phyloP scores from a whole-genome alignment of 1,140 invertebrate species.

The Yoshiicerus persimilis region DNA sequence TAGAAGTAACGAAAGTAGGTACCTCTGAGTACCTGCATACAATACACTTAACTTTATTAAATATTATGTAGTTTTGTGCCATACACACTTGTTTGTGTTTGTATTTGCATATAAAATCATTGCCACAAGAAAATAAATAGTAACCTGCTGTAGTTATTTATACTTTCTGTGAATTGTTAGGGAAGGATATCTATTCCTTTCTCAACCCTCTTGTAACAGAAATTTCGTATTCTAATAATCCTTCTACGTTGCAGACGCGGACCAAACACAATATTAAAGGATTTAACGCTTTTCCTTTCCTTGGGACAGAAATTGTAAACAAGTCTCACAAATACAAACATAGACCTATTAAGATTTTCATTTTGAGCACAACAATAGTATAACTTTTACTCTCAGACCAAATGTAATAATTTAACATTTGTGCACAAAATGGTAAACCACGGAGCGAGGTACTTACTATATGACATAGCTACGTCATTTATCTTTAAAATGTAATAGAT shows the following conservation, averaged over 20 bases:
- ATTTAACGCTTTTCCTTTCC: constrained; percentile 10
- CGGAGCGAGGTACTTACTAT: neutral
- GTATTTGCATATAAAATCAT: neutral
- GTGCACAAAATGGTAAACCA: neutral
- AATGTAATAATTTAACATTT: neutral
- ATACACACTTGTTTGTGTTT: too few species aligned
- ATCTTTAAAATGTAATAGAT: too few species aligned
- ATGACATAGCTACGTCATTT: neutral
- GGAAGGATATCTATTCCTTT: neutral
- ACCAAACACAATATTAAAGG: neutral
- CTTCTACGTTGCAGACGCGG: neutral
- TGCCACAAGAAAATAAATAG: too few species aligned
- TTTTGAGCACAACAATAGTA: neutral
- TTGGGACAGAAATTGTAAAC: constrained; percentile 13
- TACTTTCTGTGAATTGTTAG: neutral
- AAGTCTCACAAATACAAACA: neutral
- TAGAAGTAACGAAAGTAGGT: too few species aligned
- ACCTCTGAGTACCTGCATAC: too few species aligned
- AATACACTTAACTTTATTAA: too few species aligned
- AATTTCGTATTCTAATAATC: neutral
- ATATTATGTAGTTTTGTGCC: too few species aligned
- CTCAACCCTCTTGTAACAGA: neutral
- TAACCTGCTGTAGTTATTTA: neutral
- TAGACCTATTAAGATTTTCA: neutral
- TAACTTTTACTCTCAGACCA: neutral